Percentiles rank a stretch among this genome's conserved stretches.
Conservation (phyloP, 2,797 vertebrate species). For the Tenualosa ilisha region DNA sequence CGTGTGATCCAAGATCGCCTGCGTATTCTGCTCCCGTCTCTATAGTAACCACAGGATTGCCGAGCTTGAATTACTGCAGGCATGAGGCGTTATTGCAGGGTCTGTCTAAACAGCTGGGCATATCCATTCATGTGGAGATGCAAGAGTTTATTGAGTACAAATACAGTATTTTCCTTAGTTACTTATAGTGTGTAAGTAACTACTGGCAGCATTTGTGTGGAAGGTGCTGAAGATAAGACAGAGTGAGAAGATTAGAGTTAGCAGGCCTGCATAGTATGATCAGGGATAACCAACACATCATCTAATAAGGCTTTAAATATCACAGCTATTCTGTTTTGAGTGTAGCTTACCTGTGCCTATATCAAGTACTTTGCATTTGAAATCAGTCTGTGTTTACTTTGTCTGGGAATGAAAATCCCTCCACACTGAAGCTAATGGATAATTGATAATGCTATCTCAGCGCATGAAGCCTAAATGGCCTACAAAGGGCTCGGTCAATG, state of each 20-base stretch:
- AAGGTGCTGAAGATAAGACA: not conserved
- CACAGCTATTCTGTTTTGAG: not conserved
- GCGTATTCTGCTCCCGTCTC: conserved; percentile 65
- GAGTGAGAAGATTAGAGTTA: not conserved
- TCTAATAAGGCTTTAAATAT: not conserved
- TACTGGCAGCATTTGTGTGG: not conserved
- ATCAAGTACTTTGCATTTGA: not conserved
- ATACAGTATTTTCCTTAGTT: not conserved
- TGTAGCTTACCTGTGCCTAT: not conserved
- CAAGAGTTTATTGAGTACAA: not conserved
- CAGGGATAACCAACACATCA: not conserved
- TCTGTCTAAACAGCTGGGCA: not conserved
- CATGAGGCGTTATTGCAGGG: not conserved
- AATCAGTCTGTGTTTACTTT: not conserved
- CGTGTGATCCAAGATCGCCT: conserved; percentile 55
- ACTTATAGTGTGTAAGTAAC: no score
- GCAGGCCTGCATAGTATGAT: not conserved
- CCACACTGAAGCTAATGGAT: not conserved
- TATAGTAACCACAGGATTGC: conserved; percentile 73
- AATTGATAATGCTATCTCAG: not conserved
- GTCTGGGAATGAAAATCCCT: not conserved
- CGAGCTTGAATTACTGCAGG: conserved; percentile 48
- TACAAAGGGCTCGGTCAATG: not conserved
- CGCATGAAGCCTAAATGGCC: not conserved
- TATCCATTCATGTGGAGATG: not conserved